Conservation (phyloP, 2,113 vertebrate species). For the Platysteira castanea region DNA sequence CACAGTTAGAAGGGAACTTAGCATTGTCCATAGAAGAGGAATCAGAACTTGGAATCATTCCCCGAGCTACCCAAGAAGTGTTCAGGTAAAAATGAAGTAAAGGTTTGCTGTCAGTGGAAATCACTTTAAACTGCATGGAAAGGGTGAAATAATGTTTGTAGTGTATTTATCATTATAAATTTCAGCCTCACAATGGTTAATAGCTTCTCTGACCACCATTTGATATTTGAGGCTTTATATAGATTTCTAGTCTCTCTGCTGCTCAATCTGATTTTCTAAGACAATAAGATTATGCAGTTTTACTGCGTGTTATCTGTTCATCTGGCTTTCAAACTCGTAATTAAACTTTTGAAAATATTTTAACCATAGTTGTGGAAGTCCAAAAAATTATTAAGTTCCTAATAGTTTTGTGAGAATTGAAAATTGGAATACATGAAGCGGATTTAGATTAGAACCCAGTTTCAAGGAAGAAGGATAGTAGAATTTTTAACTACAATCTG, state of each 20-base stretch:
- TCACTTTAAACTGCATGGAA: neutral
- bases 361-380: neutral
- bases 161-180: neutral
- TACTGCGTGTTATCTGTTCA: neutral
- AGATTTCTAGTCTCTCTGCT: neutral
- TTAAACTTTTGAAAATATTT: neutral
- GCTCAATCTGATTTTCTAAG: neutral
- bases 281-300: neutral
- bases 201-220: neutral
- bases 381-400: neutral
- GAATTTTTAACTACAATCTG: neutral
- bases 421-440: neutral
- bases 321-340: neutral
- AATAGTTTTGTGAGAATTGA: neutral
- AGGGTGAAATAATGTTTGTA: neutral
- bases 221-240: neutral
- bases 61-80: conserved; percentile 78
- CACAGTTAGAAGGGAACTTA: conserved; percentile 5
- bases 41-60: conserved; percentile 75
- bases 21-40: neutral
- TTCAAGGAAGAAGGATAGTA: neutral
- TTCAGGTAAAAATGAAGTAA: conserved; percentile 72
- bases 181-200: neutral
- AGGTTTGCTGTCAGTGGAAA: neutral
- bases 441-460: neutral